Conservation (phyloP, 2,113 vertebrate species). For the Cathartes aura region DNA sequence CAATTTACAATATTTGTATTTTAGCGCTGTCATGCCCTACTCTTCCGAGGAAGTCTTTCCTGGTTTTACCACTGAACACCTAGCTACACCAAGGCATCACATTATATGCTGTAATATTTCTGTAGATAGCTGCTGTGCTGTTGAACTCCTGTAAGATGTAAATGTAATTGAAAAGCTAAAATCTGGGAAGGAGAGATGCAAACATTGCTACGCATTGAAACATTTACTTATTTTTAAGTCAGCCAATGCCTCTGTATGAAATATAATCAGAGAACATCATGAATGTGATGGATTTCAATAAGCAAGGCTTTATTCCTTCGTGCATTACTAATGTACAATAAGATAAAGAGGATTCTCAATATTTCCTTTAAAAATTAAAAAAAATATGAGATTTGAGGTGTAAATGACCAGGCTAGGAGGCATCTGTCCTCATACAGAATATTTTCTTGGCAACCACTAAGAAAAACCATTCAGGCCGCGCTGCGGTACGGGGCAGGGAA, state of each 20-base stretch:
- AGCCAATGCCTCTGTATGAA: not conserved
- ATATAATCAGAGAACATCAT: not conserved
- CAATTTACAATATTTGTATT: not conserved
- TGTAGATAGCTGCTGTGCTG: not conserved
- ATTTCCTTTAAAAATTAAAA: not conserved
- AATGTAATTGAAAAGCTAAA: not conserved
- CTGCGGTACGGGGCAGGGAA: fast-evolving
- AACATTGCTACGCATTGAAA: not conserved
- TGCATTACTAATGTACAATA: not conserved
- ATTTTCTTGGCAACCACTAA: not conserved
- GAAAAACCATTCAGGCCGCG: not conserved
- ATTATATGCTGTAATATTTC: not conserved
- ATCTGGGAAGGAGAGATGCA: not conserved
- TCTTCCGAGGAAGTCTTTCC: not conserved
- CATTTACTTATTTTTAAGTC: not conserved
- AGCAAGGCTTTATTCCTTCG: not conserved
- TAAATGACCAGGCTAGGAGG: not conserved
- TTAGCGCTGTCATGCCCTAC: not conserved
- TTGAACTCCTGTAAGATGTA: not conserved
- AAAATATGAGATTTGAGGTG: not conserved
- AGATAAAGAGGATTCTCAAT: not conserved
- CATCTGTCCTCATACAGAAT: not conserved
- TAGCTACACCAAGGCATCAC: not conserved
- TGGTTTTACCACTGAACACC: not conserved
- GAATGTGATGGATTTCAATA: not conserved